Base-by-base conservation (phyloP, 2,888 invertebrate species). In the Tribolium freemani region DNA sequence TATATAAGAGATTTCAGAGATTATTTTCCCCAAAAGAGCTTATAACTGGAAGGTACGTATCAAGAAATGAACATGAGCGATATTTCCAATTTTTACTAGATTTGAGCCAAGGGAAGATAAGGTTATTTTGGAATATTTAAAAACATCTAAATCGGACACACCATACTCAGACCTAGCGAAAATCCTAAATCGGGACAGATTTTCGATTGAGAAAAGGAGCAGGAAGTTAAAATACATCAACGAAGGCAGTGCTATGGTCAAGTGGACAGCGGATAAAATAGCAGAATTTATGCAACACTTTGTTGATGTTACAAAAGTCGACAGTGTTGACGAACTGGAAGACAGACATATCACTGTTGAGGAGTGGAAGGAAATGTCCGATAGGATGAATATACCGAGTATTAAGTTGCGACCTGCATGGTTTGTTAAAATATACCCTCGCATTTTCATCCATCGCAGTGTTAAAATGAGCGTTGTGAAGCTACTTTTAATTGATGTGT, bases 61-160 rank as follows among this genome's bases (percentile, higher is more conserved):
- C 1, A 13, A 13, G 9, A 11, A 50, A 13, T 50, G 1, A 2
- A 8, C 10, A 50, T 50, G 8, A 10, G 5, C 26, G 9, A 9
- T 16, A 21, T 44, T 48, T 69, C 45, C 51, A 31, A 57, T 30
- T 44, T 64, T 63, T 69, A 74, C 2, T 54, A 82, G 81, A 57
- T 82, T 76, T 50, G 70, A 79, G 3, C 3, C 30, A 21, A 71
- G 76, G 54, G 82, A 82, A 74, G 78, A 82, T 60, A 30, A 74
- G 8, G 53, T 64, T 21, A 79, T 82, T 16, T 0, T 75, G 6
- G 70, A 75, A 5, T 75, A 63, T 60, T 44, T 80, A 21, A 60
- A 38, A 4, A 66, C 63, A 10, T 64, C 54, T 0, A 54, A 50
- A 3, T 68, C 70, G 1, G 10, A 9, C 2, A 68, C 9, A 5